Evolutionary conservation across 2,113 vertebrate genomes (phyloP), one percentile per base, ranked within the genome.

Genomic region (Mirounga angustirostris): DNA sequence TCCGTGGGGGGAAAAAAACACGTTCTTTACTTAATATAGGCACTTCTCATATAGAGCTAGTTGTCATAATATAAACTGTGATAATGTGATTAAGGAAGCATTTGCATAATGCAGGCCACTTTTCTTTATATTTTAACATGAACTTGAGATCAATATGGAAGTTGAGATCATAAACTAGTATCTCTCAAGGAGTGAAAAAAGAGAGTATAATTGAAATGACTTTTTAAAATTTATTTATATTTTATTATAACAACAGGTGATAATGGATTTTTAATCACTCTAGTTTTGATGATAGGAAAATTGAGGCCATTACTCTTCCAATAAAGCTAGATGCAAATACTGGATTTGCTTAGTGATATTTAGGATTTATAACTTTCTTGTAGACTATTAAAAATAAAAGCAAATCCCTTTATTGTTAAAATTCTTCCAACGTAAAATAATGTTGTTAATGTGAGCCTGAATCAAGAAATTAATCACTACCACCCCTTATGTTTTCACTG

Each of bases 251-350:
- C 12, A 82, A 83, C 21, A 92, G 52, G 13, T 85, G 65, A 54
- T 94, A 95, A 87, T 92, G 61, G 7, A 90, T 78, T 97, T 97
- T 92, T 94, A 97, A 97, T 91, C 5, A 63, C 56, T 69, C 78
- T 69, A 88, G 15, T 16, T 93, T 95, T 80, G 67, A 69, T 54
- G 89, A 84, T 85, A 95, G 63, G n/a, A 87, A 97, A 96, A 95
- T 19, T 94, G 65, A 50, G 28, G 24, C 7, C 36, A 91, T 85
- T 81, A 13, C 24, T 91, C 19, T 91, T 56, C 54, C 73, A 65
- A 85, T 76, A 96, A 93, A 94, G 24, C 9, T 94, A 46, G 24
- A 65, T 67, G 6, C 26, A 97, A 95, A 94, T 22, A 67, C 2
- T 91, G 5, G 6, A 33, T 93, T 86, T 91, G 3, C 61, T 73